Evolutionary conservation across 2,888 invertebrate genomes (phyloP), one percentile per base, ranked within the genome.

Genomic region (Lycophotia porphyrea): DNA sequence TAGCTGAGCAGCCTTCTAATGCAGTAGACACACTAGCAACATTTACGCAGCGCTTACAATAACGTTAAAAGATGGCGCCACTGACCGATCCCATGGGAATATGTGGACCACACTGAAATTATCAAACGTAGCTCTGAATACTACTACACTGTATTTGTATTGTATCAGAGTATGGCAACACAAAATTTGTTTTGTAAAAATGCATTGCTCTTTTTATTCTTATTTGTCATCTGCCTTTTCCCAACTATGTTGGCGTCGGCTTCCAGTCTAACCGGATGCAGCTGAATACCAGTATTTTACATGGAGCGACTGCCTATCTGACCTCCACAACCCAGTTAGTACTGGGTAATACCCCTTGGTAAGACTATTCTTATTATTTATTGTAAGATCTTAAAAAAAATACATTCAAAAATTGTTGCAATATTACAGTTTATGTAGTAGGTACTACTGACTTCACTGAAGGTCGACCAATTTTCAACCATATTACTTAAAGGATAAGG

Each of bases 41-140:
- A 80, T 86, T 87, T 88, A 92, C 92, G 88, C 92, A 93, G 91
- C 91, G 91, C 94, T 95, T 95, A 95, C 94, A 91, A 93, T 63
- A 63, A 90, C 89, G 78, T 87, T 90, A 92, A 90, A 90, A 91
- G 91, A 82, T 90, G 92, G 87, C 92, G 91, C 93, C 93, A 95
- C 95, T 94, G 95, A 95, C 94, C 95, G 93, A 91, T 93, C 93
- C 95, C 95, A 93, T 81, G 93, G 94, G 85, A 93, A 94, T 86
- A 95, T 88, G 88, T 95, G 93, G 91, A 95, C 91, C 92, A 95
- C 92, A 89, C 96, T 96, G 95, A 88, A 95, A 94, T 87, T 68
- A 81, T 64, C 80, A 87, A 81, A 82, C 9, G 72, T 79, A 78
- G 71, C 72, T 71, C 58, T 71, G 31, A 73, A 72, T 75, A 74